A percentile compares a stretch with the other conserved stretches of the same genome.
These are phyloP conservation scores for Sthenelais limicola DNA, from an alignment of 2,888 invertebrate species.

Conservation along the genomic window DNA sequence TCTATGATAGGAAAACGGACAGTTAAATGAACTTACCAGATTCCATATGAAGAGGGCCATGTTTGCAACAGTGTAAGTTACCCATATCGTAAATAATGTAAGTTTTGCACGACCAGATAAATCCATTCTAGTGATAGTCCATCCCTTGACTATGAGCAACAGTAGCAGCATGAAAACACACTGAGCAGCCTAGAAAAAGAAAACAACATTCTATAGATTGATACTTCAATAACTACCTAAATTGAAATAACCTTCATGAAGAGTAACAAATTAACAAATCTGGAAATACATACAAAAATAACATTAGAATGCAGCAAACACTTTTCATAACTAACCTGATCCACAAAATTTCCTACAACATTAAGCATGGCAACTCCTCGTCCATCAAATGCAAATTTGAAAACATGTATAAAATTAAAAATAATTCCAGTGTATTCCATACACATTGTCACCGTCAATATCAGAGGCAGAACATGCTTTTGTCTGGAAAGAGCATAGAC, in stretches of 20 bases:
- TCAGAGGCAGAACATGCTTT: constrained; percentile 88
- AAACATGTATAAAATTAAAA: constrained; percentile 89
- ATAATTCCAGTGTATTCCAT: constrained; percentile 89
- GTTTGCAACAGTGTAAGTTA: constrained; percentile 91
- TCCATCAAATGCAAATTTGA: constrained; percentile 93
- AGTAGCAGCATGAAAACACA: constrained; percentile 94
- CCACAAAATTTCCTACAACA: constrained; percentile 91
- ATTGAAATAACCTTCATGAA: no score
- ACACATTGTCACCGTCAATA: constrained; percentile 89
- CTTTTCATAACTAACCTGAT: constrained; percentile 73
- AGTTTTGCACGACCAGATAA: constrained; percentile 83
- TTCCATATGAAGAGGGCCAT: constrained; percentile 96
- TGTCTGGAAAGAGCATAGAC: constrained; percentile 91
- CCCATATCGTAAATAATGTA: constrained; percentile 89
- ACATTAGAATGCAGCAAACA: no score
- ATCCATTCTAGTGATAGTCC: constrained; percentile 94
- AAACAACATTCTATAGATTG: not conserved
- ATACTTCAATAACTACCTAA: no score
- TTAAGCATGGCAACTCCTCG: constrained; percentile 86
- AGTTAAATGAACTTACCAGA: constrained; percentile 77
- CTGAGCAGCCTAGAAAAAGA: constrained; percentile 74
- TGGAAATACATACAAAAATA: no score
- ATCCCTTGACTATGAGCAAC: constrained; percentile 93
- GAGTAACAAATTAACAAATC: no score
- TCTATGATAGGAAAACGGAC: not conserved